Evolutionary conservation across 2,797 vertebrate species (phyloP), one percentile per base, ranked within the genome.

Genomic region (Peromyscus attwateri): DNA sequence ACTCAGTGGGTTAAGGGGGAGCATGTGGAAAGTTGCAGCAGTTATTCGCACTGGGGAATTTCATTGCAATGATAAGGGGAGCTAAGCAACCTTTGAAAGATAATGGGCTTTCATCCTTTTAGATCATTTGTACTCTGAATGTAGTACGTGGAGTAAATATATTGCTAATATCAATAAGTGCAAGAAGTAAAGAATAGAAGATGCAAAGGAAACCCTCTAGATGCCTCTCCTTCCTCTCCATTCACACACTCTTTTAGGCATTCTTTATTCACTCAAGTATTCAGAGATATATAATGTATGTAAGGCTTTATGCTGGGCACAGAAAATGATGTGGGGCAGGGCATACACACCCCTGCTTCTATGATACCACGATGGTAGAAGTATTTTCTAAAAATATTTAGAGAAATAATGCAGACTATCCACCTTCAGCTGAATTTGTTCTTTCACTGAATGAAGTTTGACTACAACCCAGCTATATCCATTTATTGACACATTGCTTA

Each of bases 181-280:
- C 34, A 68, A 64, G 46, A 13, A 52, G 25, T 29, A 75, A 75
- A 85, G 27, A 37, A 82, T 83, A 14, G 85, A 89, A 80, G 76
- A 79, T 71, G 68, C 1, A 92, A 81, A 52, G 75, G 43, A 79
- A 73, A 91, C 10, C 16, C 3, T 77, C 29, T 46, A 62, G 23
- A 43, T 16, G 49, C 1, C 19, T 34, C 25, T 46, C 13, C 3
- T 2, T 87, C 75, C 60, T 82, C 34, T 60, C 70, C 66, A 52
- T 81, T 96, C 57, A 92, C 62, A 94, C 66, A 91, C 13, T 81
- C 60, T 80, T 6, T 71, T 71, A 68, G 83, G n/a, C 75, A 95
- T 66, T 66, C 52, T 77, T 95, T 93, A 31, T 62, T 95, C 27
- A 49, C 40, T 80, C n/a, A 87, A 64, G 91, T 93, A 83, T 37